These are phyloP conservation scores for Cardiocondyla obscurior DNA, from an alignment of 1,140 invertebrate species.

Conservation along the genomic window DNA sequence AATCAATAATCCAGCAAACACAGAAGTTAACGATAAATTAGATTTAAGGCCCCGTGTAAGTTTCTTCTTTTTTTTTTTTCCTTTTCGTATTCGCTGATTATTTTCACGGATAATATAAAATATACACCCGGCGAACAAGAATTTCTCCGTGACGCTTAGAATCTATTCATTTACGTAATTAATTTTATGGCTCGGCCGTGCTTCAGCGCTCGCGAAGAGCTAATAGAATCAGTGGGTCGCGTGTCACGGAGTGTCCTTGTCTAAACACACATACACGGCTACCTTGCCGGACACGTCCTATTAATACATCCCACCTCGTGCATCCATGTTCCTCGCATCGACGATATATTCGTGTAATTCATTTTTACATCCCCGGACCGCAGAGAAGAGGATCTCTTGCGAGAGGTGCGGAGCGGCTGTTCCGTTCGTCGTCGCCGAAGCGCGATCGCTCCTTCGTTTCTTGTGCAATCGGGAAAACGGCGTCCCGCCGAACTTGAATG, in stretches of 20 bases:
- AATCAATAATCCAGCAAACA: too few relatives aligned
- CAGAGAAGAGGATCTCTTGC: too few relatives aligned
- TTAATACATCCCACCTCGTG: neutral
- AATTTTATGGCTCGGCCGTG: conserved; percentile 7
- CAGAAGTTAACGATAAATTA: too few relatives aligned
- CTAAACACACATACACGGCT: neutral
- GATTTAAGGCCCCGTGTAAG: too few relatives aligned
- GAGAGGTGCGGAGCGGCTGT: too few relatives aligned
- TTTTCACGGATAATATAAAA: neutral
- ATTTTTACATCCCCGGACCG: neutral
- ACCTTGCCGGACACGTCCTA: conserved; percentile 1
- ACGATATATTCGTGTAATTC: neutral
- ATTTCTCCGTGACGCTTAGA: neutral
- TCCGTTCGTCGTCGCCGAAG: neutral
- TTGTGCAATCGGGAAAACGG: neutral
- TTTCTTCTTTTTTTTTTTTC: too few relatives aligned
- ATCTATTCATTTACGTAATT: conserved; percentile 4
- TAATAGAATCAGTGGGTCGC: conserved; percentile 21
- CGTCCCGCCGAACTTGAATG: neutral
- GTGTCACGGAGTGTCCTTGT: conserved; percentile 9
- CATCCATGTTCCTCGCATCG: neutral
- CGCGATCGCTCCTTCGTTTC: too few relatives aligned
- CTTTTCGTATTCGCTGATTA: too few relatives aligned
- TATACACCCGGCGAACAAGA: neutral
- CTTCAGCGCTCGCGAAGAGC: neutral